Conservation (phyloP, 2,113 vertebrate genomes). For the Mus musculus region DNA sequence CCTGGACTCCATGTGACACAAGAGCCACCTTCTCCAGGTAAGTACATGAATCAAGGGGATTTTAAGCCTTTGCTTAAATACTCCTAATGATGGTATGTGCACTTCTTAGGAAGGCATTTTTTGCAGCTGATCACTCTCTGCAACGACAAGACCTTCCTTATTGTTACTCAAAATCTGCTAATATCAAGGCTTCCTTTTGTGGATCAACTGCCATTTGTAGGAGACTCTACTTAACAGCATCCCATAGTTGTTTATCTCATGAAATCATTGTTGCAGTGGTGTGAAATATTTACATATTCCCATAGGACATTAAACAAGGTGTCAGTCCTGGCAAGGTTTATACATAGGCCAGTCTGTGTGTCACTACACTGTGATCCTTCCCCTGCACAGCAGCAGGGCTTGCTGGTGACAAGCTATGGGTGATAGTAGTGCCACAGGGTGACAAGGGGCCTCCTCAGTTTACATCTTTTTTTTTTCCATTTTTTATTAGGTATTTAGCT, state of each 20-base stretch:
- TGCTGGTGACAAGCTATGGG: background rate
- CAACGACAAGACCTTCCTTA: background rate
- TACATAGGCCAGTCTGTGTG: fast-evolving
- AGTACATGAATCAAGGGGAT: background rate
- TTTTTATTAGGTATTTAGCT: too few species aligned
- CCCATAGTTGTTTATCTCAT: background rate
- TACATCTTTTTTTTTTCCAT: too few species aligned
- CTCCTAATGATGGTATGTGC: background rate
- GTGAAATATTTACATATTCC: background rate
- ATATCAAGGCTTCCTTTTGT: background rate
- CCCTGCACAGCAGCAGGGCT: background rate
- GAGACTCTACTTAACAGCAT: fast-evolving
- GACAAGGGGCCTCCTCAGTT: background rate
- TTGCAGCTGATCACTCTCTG: background rate
- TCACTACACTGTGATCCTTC: background rate
- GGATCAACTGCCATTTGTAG: background rate
- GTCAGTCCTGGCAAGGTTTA: background rate
- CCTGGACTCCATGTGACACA: background rate
- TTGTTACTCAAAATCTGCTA: background rate
- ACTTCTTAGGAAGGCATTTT: background rate
- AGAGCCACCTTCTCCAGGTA: background rate
- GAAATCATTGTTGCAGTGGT: background rate
- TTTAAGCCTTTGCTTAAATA: background rate
- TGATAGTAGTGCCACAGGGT: background rate
- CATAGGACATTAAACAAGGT: background rate